A percentile compares a stretch with the other conserved stretches of the same genome.
phyloP scores from a whole-genome alignment of 2,888 invertebrate species.

The Syritta pipiens region DNA sequence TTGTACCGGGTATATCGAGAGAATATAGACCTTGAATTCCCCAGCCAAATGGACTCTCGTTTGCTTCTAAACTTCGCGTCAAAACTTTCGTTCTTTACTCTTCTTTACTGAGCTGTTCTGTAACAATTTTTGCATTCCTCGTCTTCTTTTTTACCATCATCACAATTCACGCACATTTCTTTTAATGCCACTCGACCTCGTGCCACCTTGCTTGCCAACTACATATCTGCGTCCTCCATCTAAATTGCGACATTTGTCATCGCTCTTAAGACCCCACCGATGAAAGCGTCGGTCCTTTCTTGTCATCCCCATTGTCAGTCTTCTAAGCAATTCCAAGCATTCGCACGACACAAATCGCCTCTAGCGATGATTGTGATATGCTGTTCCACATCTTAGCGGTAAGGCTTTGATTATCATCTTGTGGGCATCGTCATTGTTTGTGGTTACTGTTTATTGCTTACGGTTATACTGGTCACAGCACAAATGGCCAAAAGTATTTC shows the following conservation, averaged over 20 bases:
- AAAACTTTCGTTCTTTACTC: no score
- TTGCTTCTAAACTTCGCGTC: no score
- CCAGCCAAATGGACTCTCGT: no score
- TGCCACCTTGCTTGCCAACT: no score
- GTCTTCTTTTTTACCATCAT: no score
- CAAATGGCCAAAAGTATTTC: constrained; percentile 17
- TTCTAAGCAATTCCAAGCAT: background rate
- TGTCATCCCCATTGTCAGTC: constrained; percentile 16
- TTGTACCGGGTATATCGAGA: no score
- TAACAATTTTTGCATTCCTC: no score
- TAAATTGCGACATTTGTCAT: background rate
- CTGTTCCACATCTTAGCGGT: constrained; percentile 49
- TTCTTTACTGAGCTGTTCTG: no score
- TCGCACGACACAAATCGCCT: constrained; percentile 19
- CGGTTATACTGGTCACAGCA: constrained; percentile 21
- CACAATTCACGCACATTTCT: no score
- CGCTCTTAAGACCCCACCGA: background rate
- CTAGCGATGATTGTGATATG: constrained; percentile 19
- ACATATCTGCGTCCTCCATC: no score
- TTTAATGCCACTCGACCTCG: no score
- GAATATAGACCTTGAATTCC: no score
- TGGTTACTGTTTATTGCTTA: constrained; percentile 37
- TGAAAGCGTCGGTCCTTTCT: background rate
- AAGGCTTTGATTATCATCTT: constrained; percentile 30
- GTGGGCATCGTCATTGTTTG: constrained; percentile 16